Base-by-base conservation (phyloP, 1,140 invertebrate species). In the Matsumurasca onukii region DNA sequence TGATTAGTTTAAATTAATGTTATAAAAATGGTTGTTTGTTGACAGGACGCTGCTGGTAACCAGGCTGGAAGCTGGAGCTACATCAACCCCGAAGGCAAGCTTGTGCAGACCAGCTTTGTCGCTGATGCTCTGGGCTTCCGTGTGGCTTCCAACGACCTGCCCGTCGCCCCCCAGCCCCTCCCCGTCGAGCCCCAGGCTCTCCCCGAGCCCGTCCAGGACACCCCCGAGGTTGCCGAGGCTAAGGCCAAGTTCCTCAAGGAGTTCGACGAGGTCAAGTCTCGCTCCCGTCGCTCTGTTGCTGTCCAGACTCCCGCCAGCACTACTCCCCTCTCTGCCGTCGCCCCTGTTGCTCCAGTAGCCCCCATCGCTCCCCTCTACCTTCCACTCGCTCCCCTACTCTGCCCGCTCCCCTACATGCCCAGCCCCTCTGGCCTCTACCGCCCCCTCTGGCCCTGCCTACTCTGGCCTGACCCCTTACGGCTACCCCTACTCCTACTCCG, bases 31-130 rank as follows among this genome's bases (percentile, higher is more conserved):
- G n/a, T n/a, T n/a, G n/a, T n/a, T n/a, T n/a, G n/a, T n/a, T n/a
- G 70, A 12, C 69, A 76, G 77, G 84, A 84, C 73, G 81, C 78
- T 39, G 78, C 80, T 69, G 84, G 84, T 70, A 81, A 83, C 77
- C 78, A 84, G 69, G 80, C 83, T 70, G 84, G 84, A 71, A 80
- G 79, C 72, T 84, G 82, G 78, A 82, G 82, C 55, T 85, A 85
- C 72, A 81, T 81, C 57, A 82, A 83, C 63, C 83, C 84, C 73
- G 76, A 84, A 31, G 81, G 81, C n/a, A 75, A 75, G 70, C 77
- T 85, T 25, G 80, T 85, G 71, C 78, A 80, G 59, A 80, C 81
- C 73, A 80, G 85, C 73, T 83, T 81, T 73, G 76, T 80, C 31
- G 81, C 82, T 70, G 80, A 80, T 67, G 73, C 71, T 64, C 71